A percentile compares a stretch with the other conserved stretches of the same genome.
Evolutionary conservation across 1,140 invertebrate genomes (phyloP).

Genomic region (Drosophila auraria): DNA sequence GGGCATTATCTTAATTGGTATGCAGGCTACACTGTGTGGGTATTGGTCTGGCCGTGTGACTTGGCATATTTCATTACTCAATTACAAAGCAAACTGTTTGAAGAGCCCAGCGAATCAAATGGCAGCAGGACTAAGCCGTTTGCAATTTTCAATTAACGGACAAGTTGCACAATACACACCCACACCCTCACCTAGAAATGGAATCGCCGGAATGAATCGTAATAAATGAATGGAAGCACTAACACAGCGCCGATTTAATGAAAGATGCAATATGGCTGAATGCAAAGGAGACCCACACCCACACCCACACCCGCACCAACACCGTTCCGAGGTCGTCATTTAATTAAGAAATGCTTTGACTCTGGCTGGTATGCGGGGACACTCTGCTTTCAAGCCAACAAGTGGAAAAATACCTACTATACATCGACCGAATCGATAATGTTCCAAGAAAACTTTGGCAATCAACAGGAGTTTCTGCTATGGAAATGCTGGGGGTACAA

Average conservation of each 20-base stretch:
- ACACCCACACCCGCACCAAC: constrained; percentile 11
- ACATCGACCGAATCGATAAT: constrained; percentile 27
- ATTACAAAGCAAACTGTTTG: constrained; percentile 72
- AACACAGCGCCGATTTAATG: constrained; percentile 34
- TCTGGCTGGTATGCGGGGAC: constrained; percentile 18
- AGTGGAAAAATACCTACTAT: constrained; percentile 32
- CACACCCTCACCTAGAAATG: not conserved
- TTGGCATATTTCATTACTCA: constrained; percentile 71
- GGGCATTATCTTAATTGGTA: constrained; percentile 59
- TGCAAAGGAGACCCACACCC: constrained; percentile 32
- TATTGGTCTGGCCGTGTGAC: constrained; percentile 23
- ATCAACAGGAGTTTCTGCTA: not conserved
- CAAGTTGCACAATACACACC: constrained; percentile 26
- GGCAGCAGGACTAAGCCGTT: constrained; percentile 34
- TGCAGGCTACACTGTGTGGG: constrained; percentile 30
- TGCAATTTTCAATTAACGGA: constrained; percentile 74
- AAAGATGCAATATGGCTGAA: constrained; percentile 52
- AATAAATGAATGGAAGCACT: constrained; percentile 22
- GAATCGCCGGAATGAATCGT: constrained; percentile 5
- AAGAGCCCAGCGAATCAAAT: constrained; percentile 6
- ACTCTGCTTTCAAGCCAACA: constrained; percentile 6
- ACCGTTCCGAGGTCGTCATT: constrained; percentile 31
- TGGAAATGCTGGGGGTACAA: constrained; percentile 12
- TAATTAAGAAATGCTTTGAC: constrained; percentile 70
- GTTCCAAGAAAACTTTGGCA: constrained; percentile 9